Evolutionary conservation across 1,140 invertebrate species (phyloP), one percentile per base, ranked within the genome.

Genomic region (Dermatophagoides farinae): DNA sequence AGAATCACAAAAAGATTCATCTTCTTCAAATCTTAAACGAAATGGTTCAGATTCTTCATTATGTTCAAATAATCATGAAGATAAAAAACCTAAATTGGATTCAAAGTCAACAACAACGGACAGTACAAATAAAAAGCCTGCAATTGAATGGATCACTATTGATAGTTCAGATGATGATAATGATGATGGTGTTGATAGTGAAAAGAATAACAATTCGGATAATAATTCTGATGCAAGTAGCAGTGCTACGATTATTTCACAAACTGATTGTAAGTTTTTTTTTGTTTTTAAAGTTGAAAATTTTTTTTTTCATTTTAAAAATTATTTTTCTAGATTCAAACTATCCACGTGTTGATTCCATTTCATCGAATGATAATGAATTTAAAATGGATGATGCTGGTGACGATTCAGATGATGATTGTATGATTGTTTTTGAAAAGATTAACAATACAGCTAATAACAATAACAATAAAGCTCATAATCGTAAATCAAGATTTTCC

Each of bases 361-460:
- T 4, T 20, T 16, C 14, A 20, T 44, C 43, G 6, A 44, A 20
- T 20, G 18, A 44, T 20, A 4, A 20, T 18, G 22, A 50, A 50
- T 8, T 4, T 22, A 23, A 14, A 8, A 23, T n/a, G n/a, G n/a
- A 50, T 18, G 43, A 53, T n/a, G 51, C 2, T 16, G 11, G 12
- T 53, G 14, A 16, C 6, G 53, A 55, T 23, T 55, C 53, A 14
- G 53, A 55, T 40, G 12, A 14, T 14, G 53, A 55, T 23, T 20
- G 14, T 55, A 23, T 25, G 31, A 55, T 55, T 55, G 53, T 55
- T 6, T 55, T 39, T 55, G 53, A 55, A 38, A 55, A 38, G 25
- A 55, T 55, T 23, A 23, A 12, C 23, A 39, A 52, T n/a, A 39
- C 50, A 52, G 11, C 50, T 14, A 52, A 31, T 14, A 52, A 25